Percentiles rank a stretch among this genome's conserved stretches.
Conservation (phyloP, 2,797 vertebrate species). For the Smutsia temminckii region DNA sequence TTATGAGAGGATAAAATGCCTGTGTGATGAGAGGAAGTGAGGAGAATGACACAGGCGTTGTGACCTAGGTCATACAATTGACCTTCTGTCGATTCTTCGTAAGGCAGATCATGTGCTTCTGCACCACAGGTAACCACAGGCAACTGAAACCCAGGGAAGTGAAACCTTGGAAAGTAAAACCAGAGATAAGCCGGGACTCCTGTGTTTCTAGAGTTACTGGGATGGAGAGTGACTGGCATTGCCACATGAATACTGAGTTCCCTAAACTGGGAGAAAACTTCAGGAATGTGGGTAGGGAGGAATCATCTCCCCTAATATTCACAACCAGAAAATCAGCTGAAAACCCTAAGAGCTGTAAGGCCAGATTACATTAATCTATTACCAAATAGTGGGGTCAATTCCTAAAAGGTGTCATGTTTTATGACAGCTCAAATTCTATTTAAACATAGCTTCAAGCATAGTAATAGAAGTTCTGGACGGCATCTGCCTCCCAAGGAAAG, state of each 20-base stretch:
- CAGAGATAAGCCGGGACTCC: neutral
- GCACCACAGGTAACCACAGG: neutral
- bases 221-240: neutral
- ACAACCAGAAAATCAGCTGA: slow-evolving; percentile 15
- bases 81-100: too few species aligned
- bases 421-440: neutral
- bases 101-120: neutral
- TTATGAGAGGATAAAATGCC: neutral
- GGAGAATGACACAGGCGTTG: neutral
- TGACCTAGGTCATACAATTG: neutral
- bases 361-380: neutral
- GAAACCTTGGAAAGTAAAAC: neutral
- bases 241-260: neutral
- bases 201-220: neutral
- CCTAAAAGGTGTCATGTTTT: neutral
- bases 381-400: neutral
- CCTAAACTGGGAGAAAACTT: neutral
- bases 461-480: neutral
- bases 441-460: neutral
- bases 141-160: too few species aligned
- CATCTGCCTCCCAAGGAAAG: neutral
- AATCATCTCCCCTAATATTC: neutral
- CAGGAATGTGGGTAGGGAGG: neutral
- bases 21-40: neutral
- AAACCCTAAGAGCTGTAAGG: neutral